Evolutionary conservation across 2,113 vertebrate species (phyloP).

Genomic region (Perccottus glenii): DNA sequence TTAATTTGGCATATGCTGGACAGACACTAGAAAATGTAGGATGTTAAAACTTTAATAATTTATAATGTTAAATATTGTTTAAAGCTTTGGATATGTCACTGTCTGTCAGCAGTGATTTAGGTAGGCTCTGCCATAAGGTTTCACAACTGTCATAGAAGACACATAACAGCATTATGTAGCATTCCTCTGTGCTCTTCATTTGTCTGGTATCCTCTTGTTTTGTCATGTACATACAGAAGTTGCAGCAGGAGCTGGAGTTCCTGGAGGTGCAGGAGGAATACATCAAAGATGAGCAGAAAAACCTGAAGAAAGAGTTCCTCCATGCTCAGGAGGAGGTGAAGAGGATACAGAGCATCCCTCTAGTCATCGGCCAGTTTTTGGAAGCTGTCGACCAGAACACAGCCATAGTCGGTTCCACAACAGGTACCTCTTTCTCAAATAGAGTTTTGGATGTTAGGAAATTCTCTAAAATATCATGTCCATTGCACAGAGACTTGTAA

Average conservation of each 20-base stretch:
- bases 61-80: too few relatives aligned
- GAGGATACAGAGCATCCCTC: constrained; percentile 93
- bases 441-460: neutral
- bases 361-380: constrained; percentile 94
- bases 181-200: neutral
- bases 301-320: constrained; percentile 95
- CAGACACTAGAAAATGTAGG: too few relatives aligned
- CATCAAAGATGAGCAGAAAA: constrained; percentile 95
- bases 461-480: too few relatives aligned
- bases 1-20: too few relatives aligned
- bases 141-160: too few relatives aligned
- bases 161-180: neutral
- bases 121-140: too few relatives aligned
- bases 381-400: constrained; percentile 97
- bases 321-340: constrained; percentile 96
- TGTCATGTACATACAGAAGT: constrained; percentile 77
- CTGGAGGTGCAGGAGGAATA: constrained; percentile 95
- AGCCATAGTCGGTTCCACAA: constrained; percentile 93
- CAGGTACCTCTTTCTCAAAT: constrained; percentile 71
- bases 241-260: constrained; percentile 95
- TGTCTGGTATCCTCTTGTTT: neutral
- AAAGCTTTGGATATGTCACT: too few relatives aligned
- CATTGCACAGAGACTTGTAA: too few relatives aligned
- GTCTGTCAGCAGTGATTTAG: too few relatives aligned
- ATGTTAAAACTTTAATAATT: too few relatives aligned